Base-by-base conservation (phyloP, 2,113 vertebrate genomes). In the Megaceryle torquata region DNA sequence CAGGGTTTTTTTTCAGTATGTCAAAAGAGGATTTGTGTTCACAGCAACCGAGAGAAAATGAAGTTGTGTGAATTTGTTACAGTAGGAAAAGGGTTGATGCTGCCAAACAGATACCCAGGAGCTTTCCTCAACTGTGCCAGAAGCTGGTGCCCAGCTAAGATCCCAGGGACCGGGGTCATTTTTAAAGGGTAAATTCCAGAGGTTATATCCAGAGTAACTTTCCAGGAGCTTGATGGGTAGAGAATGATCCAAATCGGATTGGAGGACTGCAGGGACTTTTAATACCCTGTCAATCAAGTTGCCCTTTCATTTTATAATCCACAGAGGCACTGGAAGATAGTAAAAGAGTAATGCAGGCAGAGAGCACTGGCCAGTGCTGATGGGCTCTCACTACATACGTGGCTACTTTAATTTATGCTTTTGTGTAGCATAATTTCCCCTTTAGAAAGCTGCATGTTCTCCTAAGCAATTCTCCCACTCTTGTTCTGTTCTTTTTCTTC, bases 51-150 rank as follows among this genome's bases (percentile, higher is more conserved):
- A 46, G 11, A 46, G 78, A 46, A 85, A 88, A 86, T 11, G 80
- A 91, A 75, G 67, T 46, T 28, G 71, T 29, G 79, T 44, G 82
- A 53, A 2, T 17, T n/a, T 37, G 20, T 39, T 69, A 86, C 60
- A 91, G 95, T 41, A 88, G 86, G 89, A 76, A 86, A 95, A 97
- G 78, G 80, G 63, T 29, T 37, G 89, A 71, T 39, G 83, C 60
- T 94, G 83, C 82, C 92, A 82, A 65, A 25, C 28, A 48, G n/a
- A 69, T 96, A 94, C 83, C 91, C 82, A 59, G 86, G 90, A 80
- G 67, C 72, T 93, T 95, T 80, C 91, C 89, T 67, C 43, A 46
- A 43, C 85, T 51, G n/a, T 44, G 48, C 85, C 94, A 65, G 77
- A 8, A 67, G 78, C 14, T 86, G 96, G 82, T 91, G 37, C 60